A percentile compares a stretch with the other conserved stretches of the same genome.
Conservation (phyloP, 53 echinoderm and acorn worm species). For the Hippasteria phrygiana region DNA sequence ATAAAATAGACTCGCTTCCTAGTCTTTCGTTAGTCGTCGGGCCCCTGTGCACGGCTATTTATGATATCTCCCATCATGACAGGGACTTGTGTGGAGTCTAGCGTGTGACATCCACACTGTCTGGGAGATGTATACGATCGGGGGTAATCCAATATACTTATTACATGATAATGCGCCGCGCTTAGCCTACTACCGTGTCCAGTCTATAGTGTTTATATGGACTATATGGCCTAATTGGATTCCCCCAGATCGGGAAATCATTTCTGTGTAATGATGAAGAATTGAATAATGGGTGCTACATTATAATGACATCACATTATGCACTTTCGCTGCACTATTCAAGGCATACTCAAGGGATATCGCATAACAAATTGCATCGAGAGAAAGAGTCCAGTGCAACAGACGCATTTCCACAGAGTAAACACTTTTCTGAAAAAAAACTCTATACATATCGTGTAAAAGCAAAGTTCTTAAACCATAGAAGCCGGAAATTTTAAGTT, state of each 20-base stretch:
- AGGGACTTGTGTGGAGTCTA: neutral
- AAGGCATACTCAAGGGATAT: too few relatives aligned
- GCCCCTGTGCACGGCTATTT: too few relatives aligned
- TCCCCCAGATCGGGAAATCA: constrained; percentile 5
- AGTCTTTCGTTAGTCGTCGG: too few relatives aligned
- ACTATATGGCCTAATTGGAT: constrained; percentile 15
- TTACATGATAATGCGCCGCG: constrained; percentile 18
- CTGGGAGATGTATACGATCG: neutral
- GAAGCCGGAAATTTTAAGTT: too few relatives aligned
- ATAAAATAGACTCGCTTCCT: too few relatives aligned
- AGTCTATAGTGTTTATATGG: neutral
- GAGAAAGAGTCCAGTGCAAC: too few relatives aligned
- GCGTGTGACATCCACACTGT: neutral
- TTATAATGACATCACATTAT: neutral
- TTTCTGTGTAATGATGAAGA: constrained; percentile 38
- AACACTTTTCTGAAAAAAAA: too few relatives aligned
- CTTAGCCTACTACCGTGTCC: constrained; percentile 14
- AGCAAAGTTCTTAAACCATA: too few relatives aligned
- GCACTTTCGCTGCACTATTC: neutral
- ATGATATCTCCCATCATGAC: too few relatives aligned
- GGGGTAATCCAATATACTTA: constrained; percentile 42
- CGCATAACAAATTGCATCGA: too few relatives aligned
- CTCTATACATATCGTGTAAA: too few relatives aligned
- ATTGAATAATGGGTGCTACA: constrained; percentile 10
- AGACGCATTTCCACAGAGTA: too few relatives aligned